phyloP scores from a whole-genome alignment of 2,888 invertebrate genomes.

The Dione vanillae region DNA sequence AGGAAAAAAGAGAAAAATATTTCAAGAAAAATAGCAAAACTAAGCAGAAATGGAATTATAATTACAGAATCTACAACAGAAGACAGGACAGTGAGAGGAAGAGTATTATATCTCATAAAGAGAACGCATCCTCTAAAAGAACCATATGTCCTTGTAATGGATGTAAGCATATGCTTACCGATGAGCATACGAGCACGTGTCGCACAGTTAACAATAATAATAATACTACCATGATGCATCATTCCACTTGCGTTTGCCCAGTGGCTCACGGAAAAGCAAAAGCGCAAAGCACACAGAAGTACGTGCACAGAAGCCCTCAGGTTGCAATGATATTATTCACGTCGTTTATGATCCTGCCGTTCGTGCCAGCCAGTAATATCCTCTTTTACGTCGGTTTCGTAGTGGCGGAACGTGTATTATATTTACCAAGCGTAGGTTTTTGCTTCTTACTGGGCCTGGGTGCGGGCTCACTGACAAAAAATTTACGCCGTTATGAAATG shows the following conservation, averaged over 20 bases:
- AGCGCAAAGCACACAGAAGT: constrained; percentile 60
- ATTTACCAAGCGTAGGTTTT: constrained; percentile 97
- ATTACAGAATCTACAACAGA: constrained; percentile 71
- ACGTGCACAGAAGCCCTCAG: constrained; percentile 71
- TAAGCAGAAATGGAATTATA: constrained; percentile 77
- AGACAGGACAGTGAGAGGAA: constrained; percentile 74
- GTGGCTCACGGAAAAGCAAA: constrained; percentile 63
- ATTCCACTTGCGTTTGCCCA: constrained; percentile 77
- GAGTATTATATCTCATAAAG: constrained; percentile 70
- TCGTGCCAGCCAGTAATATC: constrained; percentile 97
- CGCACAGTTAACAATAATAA: constrained; percentile 90
- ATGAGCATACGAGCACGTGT: constrained; percentile 88
- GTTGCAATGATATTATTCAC: constrained; percentile 85
- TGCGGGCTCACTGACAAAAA: constrained; percentile 76
- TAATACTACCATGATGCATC: constrained; percentile 86
- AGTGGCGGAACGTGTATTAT: constrained; percentile 97
- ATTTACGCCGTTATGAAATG: constrained; percentile 74
- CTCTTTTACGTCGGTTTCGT: constrained; percentile 99
- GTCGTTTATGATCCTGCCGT: constrained; percentile 94
- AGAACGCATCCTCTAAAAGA: constrained; percentile 68
- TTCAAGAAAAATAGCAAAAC: constrained; percentile 73
- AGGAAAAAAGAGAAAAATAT: constrained; percentile 71
- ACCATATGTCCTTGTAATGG: constrained; percentile 85
- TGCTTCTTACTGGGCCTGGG: constrained; percentile 94
- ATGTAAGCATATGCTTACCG: constrained; percentile 87